Conservation (phyloP, 2,888 invertebrate species). For the Drosophila mimica region DNA sequence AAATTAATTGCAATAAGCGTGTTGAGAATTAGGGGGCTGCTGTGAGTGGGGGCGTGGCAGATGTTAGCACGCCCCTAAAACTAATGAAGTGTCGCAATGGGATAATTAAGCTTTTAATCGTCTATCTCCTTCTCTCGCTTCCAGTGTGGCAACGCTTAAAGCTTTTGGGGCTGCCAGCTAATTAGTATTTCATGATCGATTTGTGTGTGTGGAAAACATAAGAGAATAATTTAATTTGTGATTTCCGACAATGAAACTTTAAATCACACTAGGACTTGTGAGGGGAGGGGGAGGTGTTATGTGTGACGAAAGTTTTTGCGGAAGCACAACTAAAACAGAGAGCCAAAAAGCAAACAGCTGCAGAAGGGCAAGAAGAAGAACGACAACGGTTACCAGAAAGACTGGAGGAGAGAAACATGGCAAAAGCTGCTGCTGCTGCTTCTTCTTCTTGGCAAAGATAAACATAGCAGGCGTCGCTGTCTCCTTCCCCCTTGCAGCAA, state of each 20-base stretch:
- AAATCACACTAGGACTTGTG: constrained; percentile 40
- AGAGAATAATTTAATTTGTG: constrained; percentile 73
- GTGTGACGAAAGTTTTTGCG: constrained; percentile 69
- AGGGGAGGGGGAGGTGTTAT: constrained; percentile 33
- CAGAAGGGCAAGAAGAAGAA: constrained; percentile 43
- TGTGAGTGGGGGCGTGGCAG: constrained; percentile 4
- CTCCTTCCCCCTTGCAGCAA: constrained; percentile 41
- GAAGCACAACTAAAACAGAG: constrained; percentile 74
- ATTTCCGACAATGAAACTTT: constrained; percentile 60
- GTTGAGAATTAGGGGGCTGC: constrained; percentile 47
- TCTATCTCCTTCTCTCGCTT: constrained; percentile 28
- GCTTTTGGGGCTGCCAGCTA: constrained; percentile 56
- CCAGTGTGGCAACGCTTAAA: constrained; percentile 56
- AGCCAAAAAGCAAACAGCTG: constrained; percentile 63
- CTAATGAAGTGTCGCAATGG: constrained; percentile 81
- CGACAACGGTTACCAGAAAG: constrained; percentile 13
- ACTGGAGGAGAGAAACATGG: neutral
- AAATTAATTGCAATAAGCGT: constrained; percentile 80
- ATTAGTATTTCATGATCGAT: constrained; percentile 81
- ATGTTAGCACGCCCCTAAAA: constrained; percentile 57
- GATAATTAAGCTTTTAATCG: constrained; percentile 79
- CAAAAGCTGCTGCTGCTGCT: constrained; percentile 13
- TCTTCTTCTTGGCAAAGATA: constrained; percentile 64
- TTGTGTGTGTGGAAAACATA: constrained; percentile 66
- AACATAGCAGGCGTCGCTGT: constrained; percentile 47